Evolutionary conservation across 2,888 invertebrate genomes (phyloP), one percentile per base, ranked within the genome.

Genomic region (Pherbina coryleti): DNA sequence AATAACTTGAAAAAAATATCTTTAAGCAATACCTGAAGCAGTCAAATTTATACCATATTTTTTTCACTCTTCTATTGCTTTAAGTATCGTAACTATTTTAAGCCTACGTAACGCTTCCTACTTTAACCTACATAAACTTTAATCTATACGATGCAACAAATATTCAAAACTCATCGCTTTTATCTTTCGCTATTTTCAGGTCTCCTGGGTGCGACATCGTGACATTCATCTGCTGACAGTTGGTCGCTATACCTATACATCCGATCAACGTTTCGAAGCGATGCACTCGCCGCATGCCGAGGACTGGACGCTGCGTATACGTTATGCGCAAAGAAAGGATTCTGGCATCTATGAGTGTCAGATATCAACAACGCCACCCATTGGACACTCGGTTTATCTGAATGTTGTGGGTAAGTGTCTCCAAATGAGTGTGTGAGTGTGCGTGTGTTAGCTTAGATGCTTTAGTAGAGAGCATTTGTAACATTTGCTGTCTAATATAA

Each of bases 311-410:
- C 90, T 96, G 78, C 93, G 94, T 86, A 94, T 94, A 88, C 91
- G 93, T 79, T 94, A 94, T 88, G 93, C 94, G 8, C 94, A 94
- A 88, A 91, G 92, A 79, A 93, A 93, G 85, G 95, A 95, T 87
- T 92, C 93, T 2, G 95, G 95, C 55, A 92, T 95, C 85, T 97
- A 97, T 90, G 96, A 97, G 91, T 97, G 96, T 89, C 97, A 97
- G 91, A 96, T 97, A 88, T 96, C 95, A 83, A 96, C 96, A 73
- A 96, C 96, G 80, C 96, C 96, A 72, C 96, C 96, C 78, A 93
- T 95, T 71, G 96, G 96, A 60, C 95, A 95, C 89, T 93, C 94
- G 31, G 93, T 96, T 77, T 93, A 93, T 87, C 92, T 96, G 80
- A 95, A 93, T 83, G 95, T 96, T 86, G 95, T 96, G 81, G 96